Percentiles rank a stretch among this genome's conserved stretches.
Conservation (phyloP, 2,113 vertebrate species). For the Plotosus lineatus region DNA sequence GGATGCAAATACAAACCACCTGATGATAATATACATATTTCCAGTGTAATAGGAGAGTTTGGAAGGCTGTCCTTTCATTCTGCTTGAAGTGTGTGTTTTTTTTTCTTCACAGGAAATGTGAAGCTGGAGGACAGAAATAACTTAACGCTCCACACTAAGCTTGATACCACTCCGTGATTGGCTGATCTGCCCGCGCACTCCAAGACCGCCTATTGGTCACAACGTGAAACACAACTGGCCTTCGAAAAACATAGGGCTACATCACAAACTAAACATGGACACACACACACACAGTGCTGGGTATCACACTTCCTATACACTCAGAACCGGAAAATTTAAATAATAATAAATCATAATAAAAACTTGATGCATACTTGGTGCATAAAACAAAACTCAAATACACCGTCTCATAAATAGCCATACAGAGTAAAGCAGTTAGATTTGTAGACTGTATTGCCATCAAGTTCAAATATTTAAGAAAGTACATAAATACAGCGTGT, state of each 20-base stretch:
- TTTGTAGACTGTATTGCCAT: neutral
- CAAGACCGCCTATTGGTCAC: conserved; percentile 19
- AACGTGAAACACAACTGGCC: conserved; percentile 45
- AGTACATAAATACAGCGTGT: neutral
- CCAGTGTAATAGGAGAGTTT: no score
- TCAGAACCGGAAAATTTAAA: neutral
- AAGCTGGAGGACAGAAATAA: conserved; percentile 50
- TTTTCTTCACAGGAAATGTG: conserved; percentile 17
- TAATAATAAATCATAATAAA: neutral
- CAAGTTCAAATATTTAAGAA: neutral
- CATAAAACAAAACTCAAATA: no score
- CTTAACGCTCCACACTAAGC: conserved; percentile 10
- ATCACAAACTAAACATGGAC: conserved; percentile 68
- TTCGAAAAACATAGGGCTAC: conserved; percentile 58
- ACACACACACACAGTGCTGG: conserved; percentile 9
- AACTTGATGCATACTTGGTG: no score
- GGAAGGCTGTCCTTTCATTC: no score
- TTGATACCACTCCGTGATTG: neutral
- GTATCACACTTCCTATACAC: neutral
- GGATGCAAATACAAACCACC: no score
- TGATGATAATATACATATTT: no score
- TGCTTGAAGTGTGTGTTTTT: neutral
- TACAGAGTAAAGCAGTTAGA: no score
- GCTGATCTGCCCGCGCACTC: neutral
- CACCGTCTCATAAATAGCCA: no score